phyloP scores from a whole-genome alignment of 2,797 vertebrate genomes.

The Crenichthys baileyi region DNA sequence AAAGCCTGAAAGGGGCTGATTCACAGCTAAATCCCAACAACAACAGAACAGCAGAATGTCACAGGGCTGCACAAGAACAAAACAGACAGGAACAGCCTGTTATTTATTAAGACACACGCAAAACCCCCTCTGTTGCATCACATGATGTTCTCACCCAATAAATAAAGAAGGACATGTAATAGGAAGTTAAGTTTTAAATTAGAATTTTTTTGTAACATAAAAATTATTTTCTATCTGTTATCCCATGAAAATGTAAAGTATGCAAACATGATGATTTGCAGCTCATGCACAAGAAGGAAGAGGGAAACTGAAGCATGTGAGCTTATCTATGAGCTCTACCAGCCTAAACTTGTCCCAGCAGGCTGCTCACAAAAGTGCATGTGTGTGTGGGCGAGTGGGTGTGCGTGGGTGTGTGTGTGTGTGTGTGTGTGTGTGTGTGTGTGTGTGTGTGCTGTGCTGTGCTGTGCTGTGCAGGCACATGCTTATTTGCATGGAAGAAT shows the following conservation, averaged over 20 bases:
- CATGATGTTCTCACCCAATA: slow-evolving; percentile 8
- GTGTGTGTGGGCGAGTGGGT: neutral
- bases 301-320: slow-evolving; percentile 31
- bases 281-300: slow-evolving; percentile 12
- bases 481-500: slow-evolving; percentile 10
- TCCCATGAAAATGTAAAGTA: slow-evolving; percentile 77
- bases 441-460: neutral
- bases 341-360: slow-evolving; percentile 75
- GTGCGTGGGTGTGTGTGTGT: neutral
- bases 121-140: slow-evolving; percentile 14
- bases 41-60: slow-evolving; percentile 55
- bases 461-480: neutral
- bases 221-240: slow-evolving; percentile 53
- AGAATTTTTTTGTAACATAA: slow-evolving; percentile 33
- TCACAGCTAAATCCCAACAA: slow-evolving; percentile 70
- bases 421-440: neutral
- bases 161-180: slow-evolving; percentile 17
- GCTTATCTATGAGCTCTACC: slow-evolving; percentile 60
- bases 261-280: slow-evolving; percentile 69
- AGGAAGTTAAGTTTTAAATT: neutral
- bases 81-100: slow-evolving; percentile 45
- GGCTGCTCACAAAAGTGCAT: slow-evolving; percentile 32
- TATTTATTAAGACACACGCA: slow-evolving; percentile 42
- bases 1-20: slow-evolving; percentile 70
- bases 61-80: slow-evolving; percentile 51